phyloP scores from a whole-genome alignment of 2,797 vertebrate genomes.

The Botia kubotai region DNA sequence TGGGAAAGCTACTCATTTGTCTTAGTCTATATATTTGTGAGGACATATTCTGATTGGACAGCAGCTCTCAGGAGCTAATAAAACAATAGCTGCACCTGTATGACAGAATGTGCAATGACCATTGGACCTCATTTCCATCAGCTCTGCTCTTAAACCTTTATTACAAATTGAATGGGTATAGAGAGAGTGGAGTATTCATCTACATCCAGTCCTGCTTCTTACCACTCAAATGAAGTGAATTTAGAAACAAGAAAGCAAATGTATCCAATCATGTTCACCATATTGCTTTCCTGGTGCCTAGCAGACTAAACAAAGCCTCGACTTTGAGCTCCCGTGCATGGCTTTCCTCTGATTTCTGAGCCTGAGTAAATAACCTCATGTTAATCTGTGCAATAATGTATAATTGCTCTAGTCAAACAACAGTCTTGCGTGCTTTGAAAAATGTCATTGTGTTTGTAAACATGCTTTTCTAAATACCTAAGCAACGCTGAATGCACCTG shows the following conservation, averaged over 20 bases:
- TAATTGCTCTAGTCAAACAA: conserved; percentile 12
- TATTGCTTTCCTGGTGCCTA: conserved; percentile 35
- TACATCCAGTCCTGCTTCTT: conserved; percentile 16
- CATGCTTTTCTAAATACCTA: not conserved
- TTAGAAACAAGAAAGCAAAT: conserved; percentile 36
- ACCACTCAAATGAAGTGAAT: not conserved
- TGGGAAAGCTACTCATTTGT: conserved; percentile 54
- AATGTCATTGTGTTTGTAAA: conserved; percentile 6
- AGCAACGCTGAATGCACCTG: conserved; percentile 17
- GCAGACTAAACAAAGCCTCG: conserved; percentile 34
- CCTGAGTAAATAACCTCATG: conserved; percentile 21
- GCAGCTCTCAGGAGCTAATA: conserved; percentile 20
- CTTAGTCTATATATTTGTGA: conserved; percentile 40
- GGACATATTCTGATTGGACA: conserved; percentile 33
- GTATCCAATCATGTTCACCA: conserved; percentile 36
- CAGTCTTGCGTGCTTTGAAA: conserved; percentile 6
- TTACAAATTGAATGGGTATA: conserved; percentile 15
- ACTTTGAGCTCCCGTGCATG: not conserved
- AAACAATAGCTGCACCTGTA: not conserved
- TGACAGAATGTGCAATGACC: conserved; percentile 13
- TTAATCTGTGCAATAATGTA: conserved; percentile 19
- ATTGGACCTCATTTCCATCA: conserved; percentile 7
- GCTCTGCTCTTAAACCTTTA: conserved; percentile 13
- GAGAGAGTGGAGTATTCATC: conserved; percentile 16
- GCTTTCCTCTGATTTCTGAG: conserved; percentile 14